Base-by-base conservation (phyloP, 2,888 invertebrate genomes). In the Andrena praecox region DNA sequence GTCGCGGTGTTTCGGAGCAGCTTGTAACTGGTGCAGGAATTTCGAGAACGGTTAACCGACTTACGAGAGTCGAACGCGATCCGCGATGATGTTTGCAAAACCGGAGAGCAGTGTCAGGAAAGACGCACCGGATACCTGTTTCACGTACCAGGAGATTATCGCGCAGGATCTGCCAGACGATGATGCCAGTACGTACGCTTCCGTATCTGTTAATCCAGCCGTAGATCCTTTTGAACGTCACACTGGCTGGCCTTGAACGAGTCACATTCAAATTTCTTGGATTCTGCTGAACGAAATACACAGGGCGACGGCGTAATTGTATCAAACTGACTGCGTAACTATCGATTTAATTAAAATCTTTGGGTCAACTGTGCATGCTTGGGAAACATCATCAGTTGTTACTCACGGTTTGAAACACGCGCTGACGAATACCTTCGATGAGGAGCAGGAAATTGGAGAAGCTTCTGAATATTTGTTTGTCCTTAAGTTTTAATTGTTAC, bases 81-180 rank as follows among this genome's bases (percentile, higher is more conserved):
- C 70, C n/a, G 63, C 20, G 60, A 79, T 79, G 69, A 77, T 80
- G 78, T 73, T 74, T 4, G 56, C 42, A 31, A 78, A 81, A 60
- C n/a, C 56, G 63, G 77, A 54, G 64, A 69, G 60, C 64, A 48
- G 35, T 27, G 72, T 59, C n/a, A 7, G 62, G 68, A 64, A 82
- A 78, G 71, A 78, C 72, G 60, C 75, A 66, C 69, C 71, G 82
- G 78, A 84, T 82, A 76, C 75, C 75, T 79, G 78, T 84, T 84
- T 66, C 73, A 31, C 67, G 52, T 77, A 76, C 29, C 75, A 70
- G 35, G 60, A 63, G 72, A 82, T 82, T 82, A 78, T 84, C 84
- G 72, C 50, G 72, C 48, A 69, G 79, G 78, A 84, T 82, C 84
- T 75, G 29, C 82, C 82, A 82, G 78, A 79, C 66, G 82, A 82